These are phyloP conservation scores for Nesospiza acunhae DNA, from an alignment of 2,113 vertebrate species.

Conservation along the genomic window DNA sequence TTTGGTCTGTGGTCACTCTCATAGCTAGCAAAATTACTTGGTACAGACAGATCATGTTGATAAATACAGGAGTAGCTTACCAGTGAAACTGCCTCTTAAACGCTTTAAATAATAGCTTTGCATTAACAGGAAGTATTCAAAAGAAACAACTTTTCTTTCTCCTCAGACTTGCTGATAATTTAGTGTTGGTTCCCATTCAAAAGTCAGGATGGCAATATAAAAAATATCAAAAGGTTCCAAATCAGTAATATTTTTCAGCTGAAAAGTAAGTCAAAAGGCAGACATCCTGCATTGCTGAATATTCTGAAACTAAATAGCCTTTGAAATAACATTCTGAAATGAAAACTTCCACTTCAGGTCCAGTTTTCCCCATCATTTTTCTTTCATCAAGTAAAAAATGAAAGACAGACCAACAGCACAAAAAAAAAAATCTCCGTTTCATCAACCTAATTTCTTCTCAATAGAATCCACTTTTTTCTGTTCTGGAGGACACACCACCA, in stretches of 20 bases:
- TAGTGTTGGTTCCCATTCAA: background rate
- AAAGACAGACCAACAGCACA: background rate
- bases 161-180: background rate
- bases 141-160: background rate
- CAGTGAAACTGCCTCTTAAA: background rate
- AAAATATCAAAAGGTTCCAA: background rate
- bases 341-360: background rate
- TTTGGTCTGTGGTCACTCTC: background rate
- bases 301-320: background rate
- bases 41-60: background rate
- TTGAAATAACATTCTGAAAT: background rate
- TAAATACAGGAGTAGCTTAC: background rate
- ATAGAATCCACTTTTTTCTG: background rate
- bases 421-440: background rate
- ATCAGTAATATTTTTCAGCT: background rate
- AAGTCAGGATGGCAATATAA: background rate
- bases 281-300: background rate
- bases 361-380: background rate
- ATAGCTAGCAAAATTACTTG: background rate
- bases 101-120: background rate
- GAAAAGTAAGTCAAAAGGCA: background rate
- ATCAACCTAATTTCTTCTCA: background rate
- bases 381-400: background rate
- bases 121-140: background rate
- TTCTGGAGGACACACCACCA: background rate